Percentiles rank a stretch among this genome's conserved stretches.
These are phyloP conservation scores for Pogonomyrmex barbatus DNA, from an alignment of 1,140 invertebrate genomes.

Conservation along the genomic window DNA sequence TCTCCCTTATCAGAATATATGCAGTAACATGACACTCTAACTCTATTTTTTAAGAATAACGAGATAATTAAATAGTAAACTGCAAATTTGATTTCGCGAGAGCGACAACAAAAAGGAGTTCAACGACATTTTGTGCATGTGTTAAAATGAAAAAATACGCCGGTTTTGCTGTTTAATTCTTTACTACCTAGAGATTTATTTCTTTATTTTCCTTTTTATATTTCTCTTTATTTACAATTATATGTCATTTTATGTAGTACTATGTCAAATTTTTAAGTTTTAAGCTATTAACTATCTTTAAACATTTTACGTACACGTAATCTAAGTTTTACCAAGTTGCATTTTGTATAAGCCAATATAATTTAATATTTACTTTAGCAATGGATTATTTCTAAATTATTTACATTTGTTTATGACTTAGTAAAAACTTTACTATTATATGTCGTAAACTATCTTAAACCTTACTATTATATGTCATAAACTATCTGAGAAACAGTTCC, in stretches of 20 bases:
- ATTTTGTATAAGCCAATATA: not conserved
- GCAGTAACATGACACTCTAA: not conserved
- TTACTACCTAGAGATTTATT: not conserved
- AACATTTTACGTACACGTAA: not conserved
- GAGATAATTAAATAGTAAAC: not conserved
- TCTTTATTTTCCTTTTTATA: not conserved
- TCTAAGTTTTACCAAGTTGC: not conserved
- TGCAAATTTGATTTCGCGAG: not conserved
- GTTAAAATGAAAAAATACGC: slow-evolving; percentile 20
- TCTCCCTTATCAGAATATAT: slow-evolving; percentile 2
- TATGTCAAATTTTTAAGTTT: not conserved
- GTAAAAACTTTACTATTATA: not conserved
- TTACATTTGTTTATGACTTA: not conserved
- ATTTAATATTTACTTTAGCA: not conserved
- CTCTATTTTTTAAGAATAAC: not conserved
- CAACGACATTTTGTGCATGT: not conserved
- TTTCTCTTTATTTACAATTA: not conserved
- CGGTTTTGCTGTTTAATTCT: not conserved
- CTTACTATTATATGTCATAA: not conserved
- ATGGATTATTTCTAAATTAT: not conserved
- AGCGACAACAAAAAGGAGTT: not conserved
- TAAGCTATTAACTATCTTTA: not conserved
- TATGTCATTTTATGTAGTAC: not conserved
- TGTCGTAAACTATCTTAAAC: not conserved
- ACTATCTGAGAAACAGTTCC: not conserved